Conservation (phyloP, 1,140 invertebrate genomes). For the Drosophila ohnishii region DNA sequence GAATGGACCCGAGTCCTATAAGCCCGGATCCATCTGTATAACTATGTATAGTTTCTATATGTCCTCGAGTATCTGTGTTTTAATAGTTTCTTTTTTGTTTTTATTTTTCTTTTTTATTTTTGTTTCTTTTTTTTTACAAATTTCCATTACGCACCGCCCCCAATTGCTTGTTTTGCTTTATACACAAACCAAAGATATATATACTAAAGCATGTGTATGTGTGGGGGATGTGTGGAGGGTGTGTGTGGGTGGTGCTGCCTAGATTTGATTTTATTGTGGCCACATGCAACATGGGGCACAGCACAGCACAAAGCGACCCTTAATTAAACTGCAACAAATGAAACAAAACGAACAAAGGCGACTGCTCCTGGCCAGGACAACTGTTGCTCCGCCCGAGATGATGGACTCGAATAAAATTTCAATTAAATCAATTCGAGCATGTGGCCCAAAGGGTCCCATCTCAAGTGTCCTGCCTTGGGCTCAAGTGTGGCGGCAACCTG, state of each 20-base stretch:
- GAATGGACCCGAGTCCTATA: constrained; percentile 24
- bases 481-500: constrained; percentile 22
- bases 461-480: constrained; percentile 20
- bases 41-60: constrained; percentile 22
- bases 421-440: constrained; percentile 60
- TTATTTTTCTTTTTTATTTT: too few relatives aligned
- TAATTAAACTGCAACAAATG: constrained; percentile 73
- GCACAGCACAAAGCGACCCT: constrained; percentile 57
- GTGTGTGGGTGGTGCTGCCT: constrained; percentile 7
- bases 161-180: constrained; percentile 18
- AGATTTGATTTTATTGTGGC: constrained; percentile 40
- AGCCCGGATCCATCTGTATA: constrained; percentile 19
- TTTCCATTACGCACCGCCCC: constrained; percentile 8
- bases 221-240: background rate
- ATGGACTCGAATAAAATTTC: constrained; percentile 49
- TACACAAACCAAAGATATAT: constrained; percentile 33
- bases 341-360: constrained; percentile 34
- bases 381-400: constrained; percentile 39
- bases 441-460: constrained; percentile 36
- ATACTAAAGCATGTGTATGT: constrained; percentile 9
- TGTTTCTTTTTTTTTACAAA: constrained; percentile 28
- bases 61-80: constrained; percentile 1
- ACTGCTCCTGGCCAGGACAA: constrained; percentile 23
- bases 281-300: constrained; percentile 24
- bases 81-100: background rate